Evolutionary conservation across 2,113 vertebrate species (phyloP).

Genomic region (Oncorhynchus kisutch): DNA sequence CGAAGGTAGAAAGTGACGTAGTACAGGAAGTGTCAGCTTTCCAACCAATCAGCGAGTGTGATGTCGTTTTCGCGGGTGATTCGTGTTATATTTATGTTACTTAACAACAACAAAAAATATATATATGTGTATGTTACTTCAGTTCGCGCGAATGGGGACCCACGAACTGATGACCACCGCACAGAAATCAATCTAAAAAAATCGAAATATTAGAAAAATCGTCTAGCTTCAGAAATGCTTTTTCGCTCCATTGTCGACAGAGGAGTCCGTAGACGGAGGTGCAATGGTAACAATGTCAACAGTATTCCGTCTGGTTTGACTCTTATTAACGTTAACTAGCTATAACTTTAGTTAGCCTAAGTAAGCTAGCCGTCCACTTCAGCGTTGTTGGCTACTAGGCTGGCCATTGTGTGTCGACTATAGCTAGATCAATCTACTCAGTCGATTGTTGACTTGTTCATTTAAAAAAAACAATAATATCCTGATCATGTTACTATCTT

Average conservation of each 20-base stretch:
- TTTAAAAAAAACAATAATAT: no score
- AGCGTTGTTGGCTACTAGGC: no score
- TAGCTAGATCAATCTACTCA: no score
- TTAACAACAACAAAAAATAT: no score
- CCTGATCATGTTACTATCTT: no score
- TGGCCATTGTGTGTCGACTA: no score
- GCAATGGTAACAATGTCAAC: slow-evolving; percentile 64
- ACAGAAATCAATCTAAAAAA: neutral
- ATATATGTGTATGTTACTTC: neutral
- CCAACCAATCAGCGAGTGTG: slow-evolving; percentile 56
- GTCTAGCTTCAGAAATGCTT: slow-evolving; percentile 53
- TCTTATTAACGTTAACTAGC: neutral
- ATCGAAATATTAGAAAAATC: neutral
- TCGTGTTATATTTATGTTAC: slow-evolving; percentile 27
- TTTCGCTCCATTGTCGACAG: slow-evolving; percentile 71
- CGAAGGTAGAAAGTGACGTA: neutral
- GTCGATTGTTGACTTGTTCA: no score
- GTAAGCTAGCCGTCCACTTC: no score
- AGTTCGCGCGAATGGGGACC: slow-evolving; percentile 72
- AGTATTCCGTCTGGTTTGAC: neutral
- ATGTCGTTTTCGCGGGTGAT: slow-evolving; percentile 69
- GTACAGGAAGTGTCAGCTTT: neutral
- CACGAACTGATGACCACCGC: neutral
- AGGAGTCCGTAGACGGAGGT: slow-evolving; percentile 56
- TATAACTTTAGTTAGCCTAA: neutral